Evolutionary conservation across 2,888 invertebrate genomes (phyloP).

Genomic region (Dexiosoma caninum): DNA sequence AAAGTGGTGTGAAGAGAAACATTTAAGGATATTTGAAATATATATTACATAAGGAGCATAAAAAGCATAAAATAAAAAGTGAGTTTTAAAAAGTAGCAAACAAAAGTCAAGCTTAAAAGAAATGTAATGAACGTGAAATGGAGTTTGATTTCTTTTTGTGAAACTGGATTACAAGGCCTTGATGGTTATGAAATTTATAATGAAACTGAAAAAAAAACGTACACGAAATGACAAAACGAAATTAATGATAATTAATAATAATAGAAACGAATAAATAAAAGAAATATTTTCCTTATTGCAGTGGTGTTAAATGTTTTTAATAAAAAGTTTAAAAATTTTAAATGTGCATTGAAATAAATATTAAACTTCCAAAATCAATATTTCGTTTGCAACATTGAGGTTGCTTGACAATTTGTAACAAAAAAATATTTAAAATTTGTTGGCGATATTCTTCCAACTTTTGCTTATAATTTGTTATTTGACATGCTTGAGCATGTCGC

Average conservation of each 20-base stretch:
- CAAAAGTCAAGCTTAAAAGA: conserved; percentile 10
- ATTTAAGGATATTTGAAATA: conserved; percentile 55
- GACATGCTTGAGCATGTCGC: too few species aligned
- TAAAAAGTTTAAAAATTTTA: neutral
- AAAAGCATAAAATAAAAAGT: conserved; percentile 48
- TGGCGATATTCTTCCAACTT: too few species aligned
- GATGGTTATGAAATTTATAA: conserved; percentile 43
- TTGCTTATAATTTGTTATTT: too few species aligned
- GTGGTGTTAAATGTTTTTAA: neutral
- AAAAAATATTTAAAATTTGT: too few species aligned
- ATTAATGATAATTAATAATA: too few species aligned
- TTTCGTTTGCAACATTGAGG: too few species aligned
- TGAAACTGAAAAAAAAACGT: conserved; percentile 13
- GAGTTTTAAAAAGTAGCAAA: conserved; percentile 39
- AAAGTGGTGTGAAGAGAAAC: conserved; percentile 14
- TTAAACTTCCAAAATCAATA: too few species aligned
- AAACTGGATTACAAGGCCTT: conserved; percentile 43
- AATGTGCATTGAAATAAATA: too few species aligned
- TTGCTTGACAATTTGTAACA: too few species aligned
- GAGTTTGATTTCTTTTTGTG: conserved; percentile 18
- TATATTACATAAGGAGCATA: conserved; percentile 57
- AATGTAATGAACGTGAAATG: conserved; percentile 39
- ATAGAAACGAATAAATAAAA: too few species aligned
- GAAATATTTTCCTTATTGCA: neutral
- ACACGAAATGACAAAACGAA: conserved; percentile 39